A percentile compares a stretch with the other conserved stretches of the same genome.
phyloP scores from a whole-genome alignment of 1,140 invertebrate genomes.

The Drosophila neocordata region DNA sequence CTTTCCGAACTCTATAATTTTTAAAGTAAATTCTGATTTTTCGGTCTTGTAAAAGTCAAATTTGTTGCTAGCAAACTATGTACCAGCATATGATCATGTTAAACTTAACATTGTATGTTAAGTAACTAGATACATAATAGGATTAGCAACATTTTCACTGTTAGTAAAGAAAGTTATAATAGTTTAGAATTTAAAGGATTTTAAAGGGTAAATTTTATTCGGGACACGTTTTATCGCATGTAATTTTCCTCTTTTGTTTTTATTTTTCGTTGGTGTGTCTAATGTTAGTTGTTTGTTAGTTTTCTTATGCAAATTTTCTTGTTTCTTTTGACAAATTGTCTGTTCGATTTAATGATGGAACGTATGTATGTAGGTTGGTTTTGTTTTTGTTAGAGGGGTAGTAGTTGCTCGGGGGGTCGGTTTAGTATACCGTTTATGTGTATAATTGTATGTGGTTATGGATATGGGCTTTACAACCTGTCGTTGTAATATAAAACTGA shows the following conservation, averaged over 20 bases:
- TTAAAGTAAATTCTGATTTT: background rate
- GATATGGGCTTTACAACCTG: conserved; percentile 13
- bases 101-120: too few species aligned
- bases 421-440: conserved; percentile 37
- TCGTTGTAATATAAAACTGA: background rate
- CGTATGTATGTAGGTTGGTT: conserved; percentile 34
- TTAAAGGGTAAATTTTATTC: background rate
- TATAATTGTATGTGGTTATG: conserved; percentile 41
- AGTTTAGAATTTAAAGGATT: background rate
- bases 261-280: conserved; percentile 50
- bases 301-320: conserved; percentile 75
- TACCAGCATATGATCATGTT: too few species aligned
- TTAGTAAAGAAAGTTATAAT: background rate
- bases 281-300: conserved; percentile 75
- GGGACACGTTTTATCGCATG: background rate
- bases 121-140: too few species aligned
- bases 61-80: too few species aligned
- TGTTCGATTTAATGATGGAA: conserved; percentile 74
- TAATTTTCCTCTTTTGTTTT: conserved; percentile 3
- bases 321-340: conserved; percentile 77
- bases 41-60: too few species aligned
- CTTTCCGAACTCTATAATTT: too few species aligned
- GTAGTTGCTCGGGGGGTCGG: background rate
- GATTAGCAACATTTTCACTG: background rate
- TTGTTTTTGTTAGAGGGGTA: background rate